Base-by-base conservation (phyloP, 2,113 vertebrate species). In the Gallinago media region DNA sequence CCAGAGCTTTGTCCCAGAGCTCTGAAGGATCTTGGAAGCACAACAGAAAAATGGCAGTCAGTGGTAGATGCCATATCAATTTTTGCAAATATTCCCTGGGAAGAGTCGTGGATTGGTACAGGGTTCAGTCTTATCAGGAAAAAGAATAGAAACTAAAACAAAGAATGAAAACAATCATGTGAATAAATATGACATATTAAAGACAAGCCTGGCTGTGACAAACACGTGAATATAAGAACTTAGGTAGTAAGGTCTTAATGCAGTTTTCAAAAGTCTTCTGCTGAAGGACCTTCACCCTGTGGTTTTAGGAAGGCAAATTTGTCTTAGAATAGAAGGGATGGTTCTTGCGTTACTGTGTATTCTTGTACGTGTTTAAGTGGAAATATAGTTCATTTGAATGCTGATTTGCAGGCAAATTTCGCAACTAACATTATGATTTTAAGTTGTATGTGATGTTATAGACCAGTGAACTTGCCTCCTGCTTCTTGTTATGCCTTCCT, bases 191-290 rank as follows among this genome's bases (percentile, higher is more conserved):
- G 50, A 3, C 3, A 3, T 3, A 6, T 8, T 31, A 11, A 34
- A 77, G 50, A 40, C 29, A 21, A 18, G 38, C 8, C 11, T 4
- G 16, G 2, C 72, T 8, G 11, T 22, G 58, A 1, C 6, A 23
- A 44, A 27, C 7, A 2, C 2, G 4, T 76, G 61, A 32, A 1
- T 18, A 0, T 18, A 34, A 31, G 56, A 31, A 3, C 44, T 71
- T 27, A 2, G 22, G 10, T 54, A 8, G 9, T 0, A 7, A 4
- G 3, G 3, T 14, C 27, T 47, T 29, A 31, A 1, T 15, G 54
- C 6, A 15, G 17, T 29, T 85, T 31, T 47, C 44, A 34, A 2
- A 68, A 62, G 8, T 7, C 42, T 58, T 23, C 31, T 82, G 59
- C 63, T 61, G 67, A 56, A 80, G 36, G 21, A 15, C 25, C 17